Base-by-base conservation (phyloP, 2,888 invertebrate species). In the Nasonia oneida region DNA sequence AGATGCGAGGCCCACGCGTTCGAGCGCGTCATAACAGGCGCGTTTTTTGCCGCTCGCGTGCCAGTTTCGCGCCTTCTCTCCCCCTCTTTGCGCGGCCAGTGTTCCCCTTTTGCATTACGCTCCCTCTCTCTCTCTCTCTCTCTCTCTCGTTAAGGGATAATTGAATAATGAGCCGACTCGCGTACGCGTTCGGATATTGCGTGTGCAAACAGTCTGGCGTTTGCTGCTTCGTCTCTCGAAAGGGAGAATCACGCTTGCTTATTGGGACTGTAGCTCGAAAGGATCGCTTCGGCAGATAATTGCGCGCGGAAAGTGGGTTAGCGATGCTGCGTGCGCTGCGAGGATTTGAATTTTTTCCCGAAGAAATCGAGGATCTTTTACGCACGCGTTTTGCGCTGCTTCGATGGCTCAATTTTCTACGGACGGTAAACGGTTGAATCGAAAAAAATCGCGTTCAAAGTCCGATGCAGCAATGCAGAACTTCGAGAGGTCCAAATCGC, bases 91-190 rank as follows among this genome's bases (percentile, higher is more conserved):
- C 23, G 18, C 23, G 18, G 14, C 47, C 47, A 10, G 47, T 47
- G 39, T 50, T 47, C 23, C 74, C 23, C 39, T 74, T 47, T 74
- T 47, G 5, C 53, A 47, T 53, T 18, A 39, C 39, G 39, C 57
- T 6, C 37, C 18, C 42, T 39, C 15, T 81, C 77, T 71, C 53
- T 81, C 29, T 29, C 29, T 29, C 29, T 80, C 37, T 79, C 50
- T 71, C 33, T 81, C 77, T 71, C 53, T 81, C 77, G 81, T 85
- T 81, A 85, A 77, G 61, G 70, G 76, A 57, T 84, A 84, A 84
- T 81, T 81, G 81, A 81, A 84, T 76, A 50, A 84, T 76, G 74
- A 57, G 23, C 75, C n/a, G 15, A 53, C 53, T 15, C 5, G 4
- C 0, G 18, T 50, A 50, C 14, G 14, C 14, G 50, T 50, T 10